Base-by-base conservation (phyloP, 2,113 vertebrate species). In the Ophthalmolycus amberensis region DNA sequence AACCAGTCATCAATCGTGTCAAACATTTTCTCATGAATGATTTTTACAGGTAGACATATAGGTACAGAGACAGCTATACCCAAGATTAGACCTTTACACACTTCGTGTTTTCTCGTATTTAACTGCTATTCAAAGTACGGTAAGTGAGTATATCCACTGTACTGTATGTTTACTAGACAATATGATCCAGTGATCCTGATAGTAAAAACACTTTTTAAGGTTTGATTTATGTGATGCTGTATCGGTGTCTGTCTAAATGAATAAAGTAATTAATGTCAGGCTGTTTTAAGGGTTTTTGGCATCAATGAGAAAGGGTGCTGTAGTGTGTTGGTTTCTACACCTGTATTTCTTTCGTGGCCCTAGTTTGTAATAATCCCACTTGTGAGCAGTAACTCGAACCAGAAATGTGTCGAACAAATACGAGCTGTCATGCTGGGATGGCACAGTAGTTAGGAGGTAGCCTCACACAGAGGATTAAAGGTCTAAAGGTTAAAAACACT, bases 1-100 rank as follows among this genome's bases (percentile, higher is more conserved):
- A 82, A 62, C 7, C 38, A 48, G 44, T 75, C 14, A 42, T 80
- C 54, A 52, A 6, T 60, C 11, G 20, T 79, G 58, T 87, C 70
- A 83, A 7, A 34, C 50, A 5, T 27, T 6, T 72, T 3, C 4
- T 58, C 29, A 60, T 10, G 66, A 62, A 63, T 77, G 34, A 42
- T 42, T 32, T 64, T 73, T 11, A 71, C 67, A 67, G 54, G 60
- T 9, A 37, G 25, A 78, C 48, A 52, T 42, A 48, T 10, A 85
- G 29, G 48, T 52, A 46, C 1, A 38, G 0, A 71, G 25, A 83
- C 58, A 54, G 42, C 56, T n/a, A 9, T 9, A 64, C 46, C 60
- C 63, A 25, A 54, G 69, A 68, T 72, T 38, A 46, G 20, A 72
- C 48, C 10, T 42, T 71, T 40, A 40, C 18, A 50, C 42, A n/a